Percentiles rank a stretch among this genome's conserved stretches.
phyloP scores from a whole-genome alignment of 2,797 vertebrate species.

The Diceros bicornis region DNA sequence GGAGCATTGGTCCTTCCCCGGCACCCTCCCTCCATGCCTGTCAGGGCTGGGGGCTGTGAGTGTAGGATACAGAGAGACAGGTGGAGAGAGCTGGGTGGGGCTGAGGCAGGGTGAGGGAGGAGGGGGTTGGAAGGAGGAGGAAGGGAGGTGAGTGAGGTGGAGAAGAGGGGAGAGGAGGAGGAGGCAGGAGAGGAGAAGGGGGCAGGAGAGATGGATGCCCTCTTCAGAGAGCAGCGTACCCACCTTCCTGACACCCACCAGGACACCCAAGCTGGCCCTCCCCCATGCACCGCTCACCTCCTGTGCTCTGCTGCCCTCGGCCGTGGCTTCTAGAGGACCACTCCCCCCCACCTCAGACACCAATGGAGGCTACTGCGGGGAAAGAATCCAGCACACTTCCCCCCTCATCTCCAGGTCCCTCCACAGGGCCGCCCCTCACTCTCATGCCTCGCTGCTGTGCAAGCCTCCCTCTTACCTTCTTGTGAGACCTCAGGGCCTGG shows the following conservation, averaged over 20 bases:
- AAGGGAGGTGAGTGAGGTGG: background rate
- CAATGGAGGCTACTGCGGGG: background rate
- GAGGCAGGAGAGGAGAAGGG: background rate
- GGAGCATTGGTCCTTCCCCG: fast-evolving
- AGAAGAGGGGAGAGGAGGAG: background rate
- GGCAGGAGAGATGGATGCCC: background rate
- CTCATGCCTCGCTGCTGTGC: background rate
- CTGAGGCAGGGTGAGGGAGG: too few relatives aligned
- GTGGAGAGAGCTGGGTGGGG: too few relatives aligned
- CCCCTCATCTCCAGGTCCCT: background rate
- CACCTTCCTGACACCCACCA: background rate
- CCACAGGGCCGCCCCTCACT: background rate
- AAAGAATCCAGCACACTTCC: background rate
- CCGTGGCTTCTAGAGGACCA: background rate
- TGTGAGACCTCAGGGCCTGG: conserved; percentile 35
- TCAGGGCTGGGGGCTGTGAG: background rate
- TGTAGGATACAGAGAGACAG: background rate
- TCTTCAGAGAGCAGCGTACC: background rate
- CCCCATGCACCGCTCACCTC: too few relatives aligned
- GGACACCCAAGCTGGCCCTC: fast-evolving
- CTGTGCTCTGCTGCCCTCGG: background rate
- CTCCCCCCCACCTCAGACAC: background rate
- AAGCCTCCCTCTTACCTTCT: conserved; percentile 67
- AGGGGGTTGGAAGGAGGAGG: background rate
- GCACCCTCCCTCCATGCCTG: background rate